Percentiles rank a stretch among this genome's conserved stretches.
These are phyloP conservation scores for Eilema caniola DNA, from an alignment of 2,888 invertebrate species.

Conservation along the genomic window DNA sequence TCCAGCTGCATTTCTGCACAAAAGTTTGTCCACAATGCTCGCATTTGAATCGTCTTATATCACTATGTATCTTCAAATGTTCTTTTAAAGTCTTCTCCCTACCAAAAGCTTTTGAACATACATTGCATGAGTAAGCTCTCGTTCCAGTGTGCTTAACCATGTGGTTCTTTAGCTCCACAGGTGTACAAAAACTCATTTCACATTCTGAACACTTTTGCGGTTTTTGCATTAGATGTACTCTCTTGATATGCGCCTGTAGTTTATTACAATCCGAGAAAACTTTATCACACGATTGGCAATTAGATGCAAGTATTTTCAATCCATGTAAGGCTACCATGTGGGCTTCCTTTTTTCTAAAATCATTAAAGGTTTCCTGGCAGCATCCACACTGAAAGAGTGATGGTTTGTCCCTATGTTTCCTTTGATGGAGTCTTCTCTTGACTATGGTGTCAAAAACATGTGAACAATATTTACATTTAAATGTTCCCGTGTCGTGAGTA, in stretches of 20 bases:
- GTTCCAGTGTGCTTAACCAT: conserved; percentile 70
- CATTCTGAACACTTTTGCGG: conserved; percentile 43
- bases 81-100: conserved; percentile 54
- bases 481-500: conserved; percentile 62
- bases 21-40: conserved; percentile 58
- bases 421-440: conserved; percentile 57
- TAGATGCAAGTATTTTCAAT: conserved; percentile 49
- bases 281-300: conserved; percentile 79
- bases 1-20: conserved; percentile 62
- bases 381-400: conserved; percentile 62
- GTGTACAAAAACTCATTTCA: conserved; percentile 37
- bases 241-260: conserved; percentile 75
- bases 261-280: conserved; percentile 77
- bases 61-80: conserved; percentile 61
- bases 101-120: conserved; percentile 66
- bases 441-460: conserved; percentile 58
- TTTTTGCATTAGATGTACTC: conserved; percentile 58
- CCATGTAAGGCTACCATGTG: conserved; percentile 71
- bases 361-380: conserved; percentile 66
- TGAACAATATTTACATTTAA: conserved; percentile 53
- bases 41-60: conserved; percentile 56
- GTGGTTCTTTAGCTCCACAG: conserved; percentile 68
- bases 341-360: conserved; percentile 71
- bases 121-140: conserved; percentile 64
- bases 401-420: conserved; percentile 50